A percentile compares a stretch with the other conserved stretches of the same genome.
phyloP scores from a whole-genome alignment of 2,888 invertebrate species.

The Petrolisthes manimaculis region DNA sequence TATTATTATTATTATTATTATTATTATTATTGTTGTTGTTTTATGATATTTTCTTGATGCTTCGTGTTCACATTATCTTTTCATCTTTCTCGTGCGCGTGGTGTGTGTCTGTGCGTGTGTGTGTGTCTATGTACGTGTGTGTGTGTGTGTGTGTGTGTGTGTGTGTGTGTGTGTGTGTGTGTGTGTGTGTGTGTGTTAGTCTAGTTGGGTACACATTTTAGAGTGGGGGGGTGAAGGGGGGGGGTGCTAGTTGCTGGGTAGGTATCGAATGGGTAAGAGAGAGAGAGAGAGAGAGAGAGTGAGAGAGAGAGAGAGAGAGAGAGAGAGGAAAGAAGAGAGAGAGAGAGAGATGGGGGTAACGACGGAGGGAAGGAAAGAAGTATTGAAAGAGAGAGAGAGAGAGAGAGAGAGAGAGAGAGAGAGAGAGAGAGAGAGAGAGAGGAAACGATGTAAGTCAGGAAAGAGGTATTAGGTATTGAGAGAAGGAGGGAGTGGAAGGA shows the following conservation, averaged over 20 bases:
- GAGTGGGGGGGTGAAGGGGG: not conserved
- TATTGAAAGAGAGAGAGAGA: not conserved
- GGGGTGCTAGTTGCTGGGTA: not conserved
- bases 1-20: not conserved
- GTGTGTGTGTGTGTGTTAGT: not conserved
- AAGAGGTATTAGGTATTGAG: not conserved
- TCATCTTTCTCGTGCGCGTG: not conserved
- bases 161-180: not conserved
- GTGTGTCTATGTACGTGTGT: no score
- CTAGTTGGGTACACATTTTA: not conserved
- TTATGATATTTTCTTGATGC: not conserved
- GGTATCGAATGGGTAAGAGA: not conserved
- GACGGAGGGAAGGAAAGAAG: not conserved
- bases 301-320: not conserved
- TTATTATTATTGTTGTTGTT: no score
- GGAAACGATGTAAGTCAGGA: not conserved
- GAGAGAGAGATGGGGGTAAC: not conserved
- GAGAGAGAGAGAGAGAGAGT: slow-evolving; percentile 3
- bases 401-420: not conserved
- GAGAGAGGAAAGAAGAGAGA: no score
- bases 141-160: not conserved
- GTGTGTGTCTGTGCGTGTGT: no score
- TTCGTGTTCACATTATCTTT: not conserved
- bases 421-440: not conserved
- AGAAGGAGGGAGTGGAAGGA: slow-evolving; percentile 3